Evolutionary conservation across 2,888 invertebrate genomes (phyloP).

Genomic region (Nesidiocoris tenuis): DNA sequence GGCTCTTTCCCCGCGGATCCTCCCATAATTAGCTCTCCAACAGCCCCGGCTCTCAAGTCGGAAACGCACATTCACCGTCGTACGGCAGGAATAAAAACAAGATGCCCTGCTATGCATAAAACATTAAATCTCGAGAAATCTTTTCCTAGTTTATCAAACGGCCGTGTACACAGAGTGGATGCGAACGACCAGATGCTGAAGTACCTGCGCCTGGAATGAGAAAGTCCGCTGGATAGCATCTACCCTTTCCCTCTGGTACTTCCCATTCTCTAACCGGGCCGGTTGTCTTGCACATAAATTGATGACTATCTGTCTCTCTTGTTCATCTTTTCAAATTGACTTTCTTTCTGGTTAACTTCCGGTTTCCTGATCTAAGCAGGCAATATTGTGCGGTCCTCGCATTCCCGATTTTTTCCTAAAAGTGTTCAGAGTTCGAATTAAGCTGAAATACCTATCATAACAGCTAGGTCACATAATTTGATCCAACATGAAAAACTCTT

Average conservation of each 20-base stretch:
- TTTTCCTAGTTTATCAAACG: background rate
- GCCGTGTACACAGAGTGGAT: background rate
- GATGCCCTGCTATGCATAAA: conserved; percentile 41
- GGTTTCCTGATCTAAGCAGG: too few relatives aligned
- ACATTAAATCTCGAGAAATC: conserved; percentile 27
- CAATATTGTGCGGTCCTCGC: too few relatives aligned
- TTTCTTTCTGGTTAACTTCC: too few relatives aligned
- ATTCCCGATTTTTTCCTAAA: too few relatives aligned
- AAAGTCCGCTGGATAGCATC: background rate
- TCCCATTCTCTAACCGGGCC: background rate
- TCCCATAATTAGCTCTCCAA: conserved; percentile 34
- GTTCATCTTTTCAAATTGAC: too few relatives aligned
- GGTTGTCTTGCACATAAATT: background rate
- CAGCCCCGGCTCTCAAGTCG: background rate
- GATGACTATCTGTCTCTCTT: background rate
- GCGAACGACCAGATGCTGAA: background rate
- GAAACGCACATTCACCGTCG: background rate
- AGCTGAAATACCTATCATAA: too few relatives aligned
- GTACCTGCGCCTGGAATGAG: background rate
- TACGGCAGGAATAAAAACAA: conserved; percentile 18
- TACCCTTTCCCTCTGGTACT: background rate
- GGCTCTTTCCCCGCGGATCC: background rate
- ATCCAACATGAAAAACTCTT: too few relatives aligned
- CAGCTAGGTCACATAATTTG: too few relatives aligned
- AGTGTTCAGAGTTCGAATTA: too few relatives aligned